These are phyloP conservation scores for Zonitis immaculata DNA, from an alignment of 2,888 invertebrate species.

Conservation along the genomic window DNA sequence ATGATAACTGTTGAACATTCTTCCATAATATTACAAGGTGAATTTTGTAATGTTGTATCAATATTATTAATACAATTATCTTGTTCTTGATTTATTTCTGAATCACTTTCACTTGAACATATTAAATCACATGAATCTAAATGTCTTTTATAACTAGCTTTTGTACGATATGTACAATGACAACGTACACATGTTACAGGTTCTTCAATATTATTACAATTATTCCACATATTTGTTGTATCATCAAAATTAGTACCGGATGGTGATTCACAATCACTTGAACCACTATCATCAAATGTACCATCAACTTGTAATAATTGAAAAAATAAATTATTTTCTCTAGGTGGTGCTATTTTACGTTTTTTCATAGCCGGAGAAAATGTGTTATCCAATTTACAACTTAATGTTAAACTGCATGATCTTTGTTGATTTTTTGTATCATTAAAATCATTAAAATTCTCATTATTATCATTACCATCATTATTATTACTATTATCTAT, in stretches of 20 bases:
- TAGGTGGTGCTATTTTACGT: conserved; percentile 53
- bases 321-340: conserved; percentile 47
- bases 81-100: conserved; percentile 51
- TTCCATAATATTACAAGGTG: conserved; percentile 6
- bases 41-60: conserved; percentile 1
- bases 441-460: conserved; percentile 54
- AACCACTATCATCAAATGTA: conserved; percentile 51
- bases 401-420: conserved; percentile 65
- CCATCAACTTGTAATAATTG: conserved; percentile 56
- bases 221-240: conserved; percentile 63
- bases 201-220: conserved; percentile 52
- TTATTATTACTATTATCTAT: too few species aligned
- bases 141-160: conserved; percentile 76
- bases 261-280: conserved; percentile 49
- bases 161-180: conserved; percentile 79
- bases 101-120: conserved; percentile 77
- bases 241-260: conserved; percentile 36
- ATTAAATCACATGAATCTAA: conserved; percentile 72
- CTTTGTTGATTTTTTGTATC: conserved; percentile 56
- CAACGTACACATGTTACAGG: conserved; percentile 85
- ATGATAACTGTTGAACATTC: conserved; percentile 24
- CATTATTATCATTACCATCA: conserved; percentile 48
- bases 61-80: conserved; percentile 8
- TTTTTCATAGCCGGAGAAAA: conserved; percentile 62
- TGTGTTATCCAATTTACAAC: conserved; percentile 63